phyloP scores from a whole-genome alignment of 1,140 invertebrate genomes.

The Kradibia gibbosae region DNA sequence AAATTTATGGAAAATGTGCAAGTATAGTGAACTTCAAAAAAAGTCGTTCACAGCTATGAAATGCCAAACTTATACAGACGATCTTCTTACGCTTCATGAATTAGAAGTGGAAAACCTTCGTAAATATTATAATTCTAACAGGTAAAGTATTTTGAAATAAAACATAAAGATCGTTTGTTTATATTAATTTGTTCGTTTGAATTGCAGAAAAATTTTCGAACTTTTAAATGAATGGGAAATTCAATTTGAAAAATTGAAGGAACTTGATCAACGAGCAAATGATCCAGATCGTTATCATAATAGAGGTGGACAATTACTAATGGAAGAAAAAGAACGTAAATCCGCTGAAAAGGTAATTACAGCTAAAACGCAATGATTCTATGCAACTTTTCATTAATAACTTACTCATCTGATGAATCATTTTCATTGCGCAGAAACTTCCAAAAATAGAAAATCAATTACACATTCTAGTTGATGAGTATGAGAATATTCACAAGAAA shows the following conservation, averaged over 20 bases:
- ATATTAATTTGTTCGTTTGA: conserved; percentile 51
- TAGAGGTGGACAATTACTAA: conserved; percentile 85
- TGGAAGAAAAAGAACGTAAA: conserved; percentile 88
- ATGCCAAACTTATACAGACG: conserved; percentile 81
- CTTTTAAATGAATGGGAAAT: conserved; percentile 77
- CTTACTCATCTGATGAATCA: not conserved
- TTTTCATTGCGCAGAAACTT: conserved; percentile 66
- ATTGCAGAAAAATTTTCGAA: conserved; percentile 74
- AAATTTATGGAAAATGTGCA: conserved; percentile 82
- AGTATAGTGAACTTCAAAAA: conserved; percentile 76
- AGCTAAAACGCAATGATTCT: not conserved
- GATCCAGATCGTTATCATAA: conserved; percentile 88
- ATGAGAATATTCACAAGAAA: conserved; percentile 71
- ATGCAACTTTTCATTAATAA: not conserved
- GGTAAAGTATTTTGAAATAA: conserved; percentile 60
- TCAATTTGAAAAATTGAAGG: conserved; percentile 79
- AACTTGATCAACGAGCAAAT: conserved; percentile 80
- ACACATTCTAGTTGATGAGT: conserved; percentile 72
- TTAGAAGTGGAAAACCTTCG: conserved; percentile 80
- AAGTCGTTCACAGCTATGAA: conserved; percentile 77
- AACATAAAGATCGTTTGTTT: conserved; percentile 35
- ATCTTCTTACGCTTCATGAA: conserved; percentile 82
- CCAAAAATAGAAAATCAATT: conserved; percentile 80
- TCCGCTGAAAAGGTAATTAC: conserved; percentile 76
- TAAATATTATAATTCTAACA: conserved; percentile 79